Evolutionary conservation across 2,797 vertebrate species (phyloP).

Genomic region (Leptodactylus fallax): DNA sequence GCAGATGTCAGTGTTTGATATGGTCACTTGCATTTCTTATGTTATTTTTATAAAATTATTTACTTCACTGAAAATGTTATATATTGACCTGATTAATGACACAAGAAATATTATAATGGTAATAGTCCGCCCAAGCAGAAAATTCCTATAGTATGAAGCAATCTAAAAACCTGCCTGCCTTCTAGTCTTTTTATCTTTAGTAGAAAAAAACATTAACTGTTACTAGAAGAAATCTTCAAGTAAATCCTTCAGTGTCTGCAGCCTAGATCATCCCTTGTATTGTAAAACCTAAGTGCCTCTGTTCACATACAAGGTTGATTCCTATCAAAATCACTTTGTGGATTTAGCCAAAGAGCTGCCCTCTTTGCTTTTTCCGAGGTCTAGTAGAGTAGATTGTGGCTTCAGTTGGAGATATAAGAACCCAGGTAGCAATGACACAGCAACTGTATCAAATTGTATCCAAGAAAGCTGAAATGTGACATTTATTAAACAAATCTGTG

Average conservation of each 20-base stretch:
- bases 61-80: background rate
- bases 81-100: background rate
- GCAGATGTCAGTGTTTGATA: background rate
- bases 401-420: constrained; percentile 34
- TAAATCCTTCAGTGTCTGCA: constrained; percentile 2
- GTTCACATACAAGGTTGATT: constrained; percentile 30
- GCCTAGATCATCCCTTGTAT: constrained; percentile 31
- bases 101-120: background rate
- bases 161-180: background rate
- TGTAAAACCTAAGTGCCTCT: constrained; percentile 32
- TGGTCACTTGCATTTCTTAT: background rate
- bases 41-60: background rate
- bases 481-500: constrained; percentile 55
- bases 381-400: constrained; percentile 12
- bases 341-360: constrained; percentile 30
- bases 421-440: constrained; percentile 18
- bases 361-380: constrained; percentile 15
- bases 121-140: background rate
- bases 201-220: background rate
- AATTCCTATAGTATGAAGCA: background rate
- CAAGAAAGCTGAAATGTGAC: constrained; percentile 34
- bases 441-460: constrained; percentile 10
- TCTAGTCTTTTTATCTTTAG: background rate
- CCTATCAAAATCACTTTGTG: constrained; percentile 45
- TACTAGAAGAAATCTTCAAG: constrained; percentile 20